Conservation (phyloP, 2,888 invertebrate species). For the Phrixothrix hirtus region DNA sequence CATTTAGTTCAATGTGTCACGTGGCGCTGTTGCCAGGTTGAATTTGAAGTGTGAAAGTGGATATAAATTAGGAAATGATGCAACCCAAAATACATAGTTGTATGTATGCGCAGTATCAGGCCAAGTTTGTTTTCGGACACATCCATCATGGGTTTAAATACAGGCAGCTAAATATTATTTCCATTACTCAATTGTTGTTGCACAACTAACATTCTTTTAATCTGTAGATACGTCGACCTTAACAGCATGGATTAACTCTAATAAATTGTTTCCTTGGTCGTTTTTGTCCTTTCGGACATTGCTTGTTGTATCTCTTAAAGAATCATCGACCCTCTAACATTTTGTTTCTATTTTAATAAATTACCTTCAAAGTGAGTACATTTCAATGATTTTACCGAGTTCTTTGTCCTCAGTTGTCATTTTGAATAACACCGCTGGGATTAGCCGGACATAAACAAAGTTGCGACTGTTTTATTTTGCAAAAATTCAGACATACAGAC, state of each 20-base stretch:
- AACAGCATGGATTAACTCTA: slow-evolving; percentile 1
- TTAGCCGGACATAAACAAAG: not conserved
- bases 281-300: too few relatives aligned
- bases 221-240: slow-evolving; percentile 4
- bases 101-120: too few relatives aligned
- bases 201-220: slow-evolving; percentile 4
- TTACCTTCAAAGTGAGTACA: not conserved
- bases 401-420: not conserved
- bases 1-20: too few relatives aligned
- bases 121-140: too few relatives aligned
- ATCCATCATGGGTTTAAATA: slow-evolving; percentile 1
- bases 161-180: slow-evolving; percentile 2
- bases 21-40: too few relatives aligned
- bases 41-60: too few relatives aligned
- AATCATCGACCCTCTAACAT: not conserved
- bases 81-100: too few relatives aligned
- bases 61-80: too few relatives aligned
- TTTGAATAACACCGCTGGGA: not conserved
- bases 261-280: slow-evolving; percentile 7
- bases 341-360: too few relatives aligned
- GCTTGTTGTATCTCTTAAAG: not conserved
- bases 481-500: slow-evolving; percentile 19
- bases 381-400: not conserved
- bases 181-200: slow-evolving; percentile 4
- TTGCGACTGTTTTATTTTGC: not conserved